Percentiles rank a stretch among this genome's conserved stretches.
Evolutionary conservation across 2,888 invertebrate species (phyloP).

Genomic region (Cryptophagus acutangulus): DNA sequence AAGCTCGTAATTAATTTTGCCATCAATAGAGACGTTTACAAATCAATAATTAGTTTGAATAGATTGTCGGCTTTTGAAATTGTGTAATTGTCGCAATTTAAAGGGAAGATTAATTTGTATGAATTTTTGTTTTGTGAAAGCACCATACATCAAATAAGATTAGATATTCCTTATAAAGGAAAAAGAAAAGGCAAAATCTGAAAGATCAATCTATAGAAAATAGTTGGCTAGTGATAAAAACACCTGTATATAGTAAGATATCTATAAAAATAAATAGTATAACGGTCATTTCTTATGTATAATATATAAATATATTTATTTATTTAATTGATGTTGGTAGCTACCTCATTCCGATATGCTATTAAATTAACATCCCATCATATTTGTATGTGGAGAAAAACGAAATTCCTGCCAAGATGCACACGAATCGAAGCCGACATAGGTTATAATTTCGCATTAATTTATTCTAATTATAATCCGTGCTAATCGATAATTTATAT

Average conservation of each 20-base stretch:
- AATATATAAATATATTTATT: no score
- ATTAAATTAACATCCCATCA: conserved; percentile 14
- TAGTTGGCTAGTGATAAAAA: conserved; percentile 2
- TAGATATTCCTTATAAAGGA: conserved; percentile 2
- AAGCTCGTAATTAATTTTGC: no score
- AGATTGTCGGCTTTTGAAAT: no score
- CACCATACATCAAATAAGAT: conserved; percentile 1
- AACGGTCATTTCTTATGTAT: conserved; percentile 20
- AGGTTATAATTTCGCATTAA: conserved; percentile 9
- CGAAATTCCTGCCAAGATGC: neutral
- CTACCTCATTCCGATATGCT: conserved; percentile 8
- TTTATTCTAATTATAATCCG: conserved; percentile 10
- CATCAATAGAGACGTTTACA: no score
- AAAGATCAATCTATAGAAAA: conserved; percentile 5
- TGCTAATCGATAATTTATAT: conserved; percentile 6
- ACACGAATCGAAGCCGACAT: neutral
- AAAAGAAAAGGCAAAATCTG: conserved; percentile 3
- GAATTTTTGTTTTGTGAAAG: conserved; percentile 5
- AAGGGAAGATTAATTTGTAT: no score
- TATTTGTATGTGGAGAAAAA: neutral
- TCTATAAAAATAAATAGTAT: conserved; percentile 5
- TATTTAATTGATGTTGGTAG: conserved; percentile 21
- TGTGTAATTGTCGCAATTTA: no score
- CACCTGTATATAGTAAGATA: conserved; percentile 2
- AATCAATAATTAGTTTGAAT: no score